Conservation (phyloP, 2,113 vertebrate species). For the Strix uralensis region DNA sequence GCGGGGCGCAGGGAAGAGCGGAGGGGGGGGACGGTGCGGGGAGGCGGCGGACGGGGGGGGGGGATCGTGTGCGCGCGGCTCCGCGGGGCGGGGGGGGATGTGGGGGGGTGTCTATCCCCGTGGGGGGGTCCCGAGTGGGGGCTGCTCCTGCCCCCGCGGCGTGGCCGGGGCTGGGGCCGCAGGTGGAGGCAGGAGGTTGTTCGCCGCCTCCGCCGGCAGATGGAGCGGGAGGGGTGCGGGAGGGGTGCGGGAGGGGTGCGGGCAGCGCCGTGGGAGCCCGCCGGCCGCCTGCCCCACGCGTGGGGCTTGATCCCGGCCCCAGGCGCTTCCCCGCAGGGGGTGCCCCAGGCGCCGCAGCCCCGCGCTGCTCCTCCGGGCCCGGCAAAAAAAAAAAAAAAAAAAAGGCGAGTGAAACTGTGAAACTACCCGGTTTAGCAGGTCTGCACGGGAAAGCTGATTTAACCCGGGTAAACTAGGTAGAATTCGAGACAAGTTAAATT, state of each 20-base stretch:
- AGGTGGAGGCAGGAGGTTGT: neutral
- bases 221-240: neutral
- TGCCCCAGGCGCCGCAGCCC: neutral
- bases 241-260: neutral
- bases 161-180: neutral
- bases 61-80: neutral
- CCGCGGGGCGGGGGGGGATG: neutral
- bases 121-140: neutral
- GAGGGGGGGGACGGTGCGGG: neutral
- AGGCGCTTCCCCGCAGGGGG: neutral
- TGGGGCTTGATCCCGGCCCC: neutral
- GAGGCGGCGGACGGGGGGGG: neutral
- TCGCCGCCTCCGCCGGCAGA: neutral
- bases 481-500: neutral
- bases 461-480: accelerated
- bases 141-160: too few species aligned
- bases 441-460: neutral
- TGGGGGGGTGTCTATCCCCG: neutral
- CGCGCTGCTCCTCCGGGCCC: neutral
- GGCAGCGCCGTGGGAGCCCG: neutral
- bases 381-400: too few species aligned
- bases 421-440: accelerated
- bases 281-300: neutral
- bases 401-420: too few species aligned
- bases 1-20: too few species aligned